Conservation (phyloP, 2,797 vertebrate species). For the Orientallactaga sibirica region DNA sequence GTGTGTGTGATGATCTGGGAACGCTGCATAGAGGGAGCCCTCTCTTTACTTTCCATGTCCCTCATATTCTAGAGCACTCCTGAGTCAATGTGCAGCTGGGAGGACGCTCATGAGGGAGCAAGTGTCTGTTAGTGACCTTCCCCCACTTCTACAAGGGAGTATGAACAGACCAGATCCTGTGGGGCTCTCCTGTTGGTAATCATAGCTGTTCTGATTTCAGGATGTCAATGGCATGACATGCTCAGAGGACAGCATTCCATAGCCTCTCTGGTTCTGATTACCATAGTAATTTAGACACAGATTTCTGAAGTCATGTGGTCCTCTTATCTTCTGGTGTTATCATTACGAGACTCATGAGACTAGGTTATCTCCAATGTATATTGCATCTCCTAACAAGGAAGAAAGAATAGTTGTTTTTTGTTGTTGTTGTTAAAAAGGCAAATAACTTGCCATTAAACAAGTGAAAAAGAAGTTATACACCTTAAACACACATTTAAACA, state of each 20-base stretch:
- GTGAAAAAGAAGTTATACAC: slow-evolving; percentile 21
- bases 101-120: not conserved
- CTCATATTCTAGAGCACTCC: not conserved
- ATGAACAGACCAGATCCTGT: not conserved
- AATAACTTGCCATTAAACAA: slow-evolving; percentile 57
- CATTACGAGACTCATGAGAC: slow-evolving; percentile 40
- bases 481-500: not conserved
- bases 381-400: slow-evolving; percentile 13
- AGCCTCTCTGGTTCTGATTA: not conserved
- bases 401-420: not conserved
- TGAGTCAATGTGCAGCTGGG: not conserved
- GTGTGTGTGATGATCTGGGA: not conserved
- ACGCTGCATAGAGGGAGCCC: not conserved
- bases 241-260: not conserved
- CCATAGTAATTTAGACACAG: slow-evolving; percentile 5
- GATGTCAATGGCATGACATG: too few relatives aligned
- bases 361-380: not conserved
- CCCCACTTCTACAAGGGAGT: not conserved
- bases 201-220: not conserved
- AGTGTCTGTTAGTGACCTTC: not conserved
- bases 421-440: not conserved
- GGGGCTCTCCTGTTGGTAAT: not conserved
- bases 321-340: not conserved
- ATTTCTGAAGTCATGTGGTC: slow-evolving; percentile 1
- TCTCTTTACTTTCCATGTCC: not conserved